phyloP scores from a whole-genome alignment of 2,888 invertebrate species.

The Punctoribates punctum region DNA sequence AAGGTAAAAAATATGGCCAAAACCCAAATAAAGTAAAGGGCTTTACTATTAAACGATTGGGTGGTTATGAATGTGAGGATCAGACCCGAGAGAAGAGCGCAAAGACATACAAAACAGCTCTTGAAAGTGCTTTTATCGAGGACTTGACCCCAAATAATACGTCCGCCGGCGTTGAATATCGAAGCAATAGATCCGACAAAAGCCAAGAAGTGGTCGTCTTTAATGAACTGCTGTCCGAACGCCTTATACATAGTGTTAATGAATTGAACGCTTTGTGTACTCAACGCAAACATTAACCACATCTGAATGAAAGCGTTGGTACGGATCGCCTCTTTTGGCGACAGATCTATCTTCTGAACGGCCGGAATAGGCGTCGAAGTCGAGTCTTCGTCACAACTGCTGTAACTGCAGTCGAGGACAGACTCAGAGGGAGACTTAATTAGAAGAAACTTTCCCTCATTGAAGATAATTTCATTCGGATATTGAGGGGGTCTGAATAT shows the following conservation, averaged over 20 bases:
- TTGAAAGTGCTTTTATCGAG: conserved; percentile 45
- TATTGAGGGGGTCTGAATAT: conserved; percentile 45
- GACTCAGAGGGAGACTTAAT: conserved; percentile 36
- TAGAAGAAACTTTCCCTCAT: conserved; percentile 38
- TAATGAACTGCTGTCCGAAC: conserved; percentile 55
- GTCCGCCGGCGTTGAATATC: conserved; percentile 56
- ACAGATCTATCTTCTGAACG: conserved; percentile 41
- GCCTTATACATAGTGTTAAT: conserved; percentile 55
- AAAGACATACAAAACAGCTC: conserved; percentile 49
- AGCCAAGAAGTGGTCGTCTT: conserved; percentile 57
- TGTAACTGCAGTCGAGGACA: conserved; percentile 6
- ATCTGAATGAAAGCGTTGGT: conserved; percentile 52
- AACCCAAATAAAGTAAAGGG: conserved; percentile 52
- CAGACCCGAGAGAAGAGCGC: conserved; percentile 45
- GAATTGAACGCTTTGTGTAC: conserved; percentile 51
- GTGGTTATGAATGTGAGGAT: conserved; percentile 50
- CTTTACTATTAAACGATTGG: conserved; percentile 43
- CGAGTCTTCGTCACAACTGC: conserved; percentile 37
- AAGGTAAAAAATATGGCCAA: conserved; percentile 52
- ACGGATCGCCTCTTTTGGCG: conserved; percentile 50
- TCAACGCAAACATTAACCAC: conserved; percentile 53
- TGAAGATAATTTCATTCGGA: conserved; percentile 37
- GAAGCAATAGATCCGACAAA: conserved; percentile 56
- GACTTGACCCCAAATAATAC: conserved; percentile 55
- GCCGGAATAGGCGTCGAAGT: neutral